A percentile compares a stretch with the other conserved stretches of the same genome.
These are phyloP conservation scores for Chiroxiphia lanceolata DNA, from an alignment of 2,797 vertebrate species.

Conservation along the genomic window DNA sequence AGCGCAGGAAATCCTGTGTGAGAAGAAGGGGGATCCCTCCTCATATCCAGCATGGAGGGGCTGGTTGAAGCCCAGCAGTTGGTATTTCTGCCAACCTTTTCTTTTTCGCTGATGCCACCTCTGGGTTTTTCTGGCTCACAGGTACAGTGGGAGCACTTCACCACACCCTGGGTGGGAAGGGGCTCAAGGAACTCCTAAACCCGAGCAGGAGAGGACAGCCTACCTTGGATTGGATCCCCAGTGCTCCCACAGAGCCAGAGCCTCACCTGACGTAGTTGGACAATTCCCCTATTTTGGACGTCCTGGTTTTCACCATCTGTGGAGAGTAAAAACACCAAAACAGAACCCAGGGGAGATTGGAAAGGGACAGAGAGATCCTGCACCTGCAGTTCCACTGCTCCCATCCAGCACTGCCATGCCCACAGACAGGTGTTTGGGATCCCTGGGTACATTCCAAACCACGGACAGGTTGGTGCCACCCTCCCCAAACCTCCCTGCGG, in stretches of 20 bases:
- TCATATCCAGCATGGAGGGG: rapidly evolving
- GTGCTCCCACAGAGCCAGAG: background rate
- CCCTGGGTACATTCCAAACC: background rate
- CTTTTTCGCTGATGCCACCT: background rate
- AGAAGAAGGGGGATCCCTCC: background rate
- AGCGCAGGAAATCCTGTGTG: background rate
- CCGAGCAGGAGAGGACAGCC: background rate
- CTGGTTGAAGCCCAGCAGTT: background rate
- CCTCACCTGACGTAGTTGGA: constrained; percentile 84
- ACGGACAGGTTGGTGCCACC: background rate
- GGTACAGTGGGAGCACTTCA: background rate
- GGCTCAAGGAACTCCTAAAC: background rate
- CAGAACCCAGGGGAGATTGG: background rate
- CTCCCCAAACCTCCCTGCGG: background rate
- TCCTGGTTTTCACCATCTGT: constrained; percentile 89
- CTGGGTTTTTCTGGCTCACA: background rate
- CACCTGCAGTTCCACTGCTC: background rate
- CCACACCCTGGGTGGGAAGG: background rate
- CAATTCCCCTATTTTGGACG: constrained; percentile 78
- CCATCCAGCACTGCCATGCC: background rate
- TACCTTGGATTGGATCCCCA: background rate
- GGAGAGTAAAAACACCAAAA: background rate
- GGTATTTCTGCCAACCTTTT: background rate
- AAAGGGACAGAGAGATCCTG: background rate
- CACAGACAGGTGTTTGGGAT: rapidly evolving